Evolutionary conservation across 2,797 vertebrate genomes (phyloP).

Genomic region (Trachurus trachurus): DNA sequence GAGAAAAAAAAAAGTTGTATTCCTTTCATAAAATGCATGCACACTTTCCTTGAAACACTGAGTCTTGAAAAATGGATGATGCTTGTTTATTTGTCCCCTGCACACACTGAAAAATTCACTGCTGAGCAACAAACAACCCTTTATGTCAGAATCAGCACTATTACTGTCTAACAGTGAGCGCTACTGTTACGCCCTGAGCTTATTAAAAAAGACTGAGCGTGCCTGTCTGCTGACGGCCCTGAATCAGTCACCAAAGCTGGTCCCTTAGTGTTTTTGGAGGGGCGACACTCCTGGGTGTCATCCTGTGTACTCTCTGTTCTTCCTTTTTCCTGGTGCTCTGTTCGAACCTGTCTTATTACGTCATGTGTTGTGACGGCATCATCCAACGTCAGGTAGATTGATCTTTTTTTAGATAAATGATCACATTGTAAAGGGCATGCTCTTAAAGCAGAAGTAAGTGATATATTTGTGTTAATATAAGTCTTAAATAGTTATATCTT

Average conservation of each 20-base stretch:
- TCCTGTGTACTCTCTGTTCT: constrained; percentile 27
- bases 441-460: background rate
- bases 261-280: constrained; percentile 31
- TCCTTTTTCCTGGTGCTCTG: constrained; percentile 19
- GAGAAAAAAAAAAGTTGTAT: constrained; percentile 22
- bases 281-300: constrained; percentile 39
- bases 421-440: background rate
- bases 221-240: constrained; percentile 37
- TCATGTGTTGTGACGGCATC: constrained; percentile 35
- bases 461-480: no score
- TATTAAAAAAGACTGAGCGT: constrained; percentile 71
- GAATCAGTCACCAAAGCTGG: constrained; percentile 41
- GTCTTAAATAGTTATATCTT: no score
- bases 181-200: constrained; percentile 51
- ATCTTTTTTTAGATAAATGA: constrained; percentile 14
- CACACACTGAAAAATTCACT: constrained; percentile 37
- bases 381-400: background rate
- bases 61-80: constrained; percentile 57
- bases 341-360: constrained; percentile 51
- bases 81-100: constrained; percentile 48
- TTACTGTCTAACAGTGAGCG: constrained; percentile 44
- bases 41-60: constrained; percentile 24
- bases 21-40: constrained; percentile 8
- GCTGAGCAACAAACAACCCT: constrained; percentile 46
- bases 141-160: constrained; percentile 62